Evolutionary conservation across 2,113 vertebrate species (phyloP), one percentile per base, ranked within the genome.

Genomic region (Scomber colias): DNA sequence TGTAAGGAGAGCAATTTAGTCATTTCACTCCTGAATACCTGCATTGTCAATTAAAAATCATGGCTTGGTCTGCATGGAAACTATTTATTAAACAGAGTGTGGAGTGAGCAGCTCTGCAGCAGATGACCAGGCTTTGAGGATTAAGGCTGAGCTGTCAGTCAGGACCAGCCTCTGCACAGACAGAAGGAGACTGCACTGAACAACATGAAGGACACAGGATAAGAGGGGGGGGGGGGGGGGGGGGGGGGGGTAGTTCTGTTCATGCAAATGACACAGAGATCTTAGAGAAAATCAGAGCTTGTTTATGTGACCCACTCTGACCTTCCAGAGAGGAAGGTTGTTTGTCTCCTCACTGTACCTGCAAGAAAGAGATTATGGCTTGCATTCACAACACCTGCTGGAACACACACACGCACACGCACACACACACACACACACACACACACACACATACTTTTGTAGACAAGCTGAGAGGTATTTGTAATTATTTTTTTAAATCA

Each of bases 251-350:
- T 55, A 27, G 49, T 48, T 81, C 40, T 69, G 65, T 48, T 62
- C 56, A 81, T 69, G 71, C 63, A 75, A 75, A 63, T 56, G 71
- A 81, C 56, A 69, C 50, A 53, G 50, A n/a, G 16, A 48, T 73
- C 54, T 60, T 21, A 9, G 19, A 72, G 48, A 44, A 74, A 68
- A 74, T 80, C 78, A 46, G 61, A 69, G 55, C 14, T 8, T 57
- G 79, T 81, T 81, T 50, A 45, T 50, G 49, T 24, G 49, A 50
- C 56, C 71, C 31, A 5, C 55, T n/a, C 16, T 81, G 79, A 81
- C 70, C 77, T 46, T 45, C n/a, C 11, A 24, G 24, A 45, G 35
- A n/a, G n/a, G n/a, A 54, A 48, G 71, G 56, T n/a, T 30, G 46
- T 73, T 73, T 60, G 21, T 72, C 69, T 80, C 55, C 31, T 30